Evolutionary conservation across 2,113 vertebrate species (phyloP).

Genomic region (Bubo bubo): DNA sequence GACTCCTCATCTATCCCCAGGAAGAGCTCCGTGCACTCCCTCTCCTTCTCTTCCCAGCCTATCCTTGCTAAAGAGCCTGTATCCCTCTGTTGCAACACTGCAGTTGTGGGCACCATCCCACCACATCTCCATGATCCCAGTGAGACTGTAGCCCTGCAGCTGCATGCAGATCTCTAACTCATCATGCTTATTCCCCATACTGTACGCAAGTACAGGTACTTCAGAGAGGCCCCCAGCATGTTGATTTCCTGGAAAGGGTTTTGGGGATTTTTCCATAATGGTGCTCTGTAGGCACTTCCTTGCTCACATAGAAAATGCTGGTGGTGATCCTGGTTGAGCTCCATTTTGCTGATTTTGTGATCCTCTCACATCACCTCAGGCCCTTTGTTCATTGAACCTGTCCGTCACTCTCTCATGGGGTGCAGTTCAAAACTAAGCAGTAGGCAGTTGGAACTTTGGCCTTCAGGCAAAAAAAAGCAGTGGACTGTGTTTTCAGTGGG

Average conservation of each 20-base stretch:
- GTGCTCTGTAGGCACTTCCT: neutral
- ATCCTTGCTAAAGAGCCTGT: neutral
- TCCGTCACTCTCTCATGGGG: accelerated
- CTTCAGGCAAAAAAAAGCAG: neutral
- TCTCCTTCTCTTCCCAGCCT: neutral
- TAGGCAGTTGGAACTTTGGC: neutral
- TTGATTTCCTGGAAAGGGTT: neutral
- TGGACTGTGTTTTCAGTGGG: neutral
- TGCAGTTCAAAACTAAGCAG: neutral
- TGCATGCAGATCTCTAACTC: neutral
- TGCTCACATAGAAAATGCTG: neutral
- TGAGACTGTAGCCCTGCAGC: neutral
- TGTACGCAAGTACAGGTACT: neutral
- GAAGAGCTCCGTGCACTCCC: neutral
- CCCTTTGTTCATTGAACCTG: neutral
- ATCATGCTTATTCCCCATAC: neutral
- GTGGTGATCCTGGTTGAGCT: neutral
- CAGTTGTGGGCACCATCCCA: neutral
- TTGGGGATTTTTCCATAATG: neutral
- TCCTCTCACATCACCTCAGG: neutral
- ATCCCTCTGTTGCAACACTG: neutral
- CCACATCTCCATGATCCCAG: neutral
- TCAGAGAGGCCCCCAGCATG: neutral
- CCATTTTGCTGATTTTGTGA: neutral
- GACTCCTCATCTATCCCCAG: neutral